Percentiles rank a stretch among this genome's conserved stretches.
Conservation (phyloP, 2,888 invertebrate species). For the Acrocyrtus sp. region DNA sequence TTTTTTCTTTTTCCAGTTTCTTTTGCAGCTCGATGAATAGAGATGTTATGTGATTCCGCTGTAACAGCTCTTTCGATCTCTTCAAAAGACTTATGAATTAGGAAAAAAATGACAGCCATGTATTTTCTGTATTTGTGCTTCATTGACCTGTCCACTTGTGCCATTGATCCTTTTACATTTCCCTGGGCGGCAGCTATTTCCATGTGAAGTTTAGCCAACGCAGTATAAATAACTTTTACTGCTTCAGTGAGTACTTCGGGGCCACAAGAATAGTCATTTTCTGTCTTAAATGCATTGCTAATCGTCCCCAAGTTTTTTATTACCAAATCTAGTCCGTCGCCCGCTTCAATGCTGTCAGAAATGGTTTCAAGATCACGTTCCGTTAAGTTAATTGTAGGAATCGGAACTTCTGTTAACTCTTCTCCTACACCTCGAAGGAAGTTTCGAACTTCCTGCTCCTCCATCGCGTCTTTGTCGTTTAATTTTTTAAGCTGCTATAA, state of each 20-base stretch:
- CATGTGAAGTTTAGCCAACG: conserved; percentile 22
- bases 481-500: too few species aligned
- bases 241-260: conserved; percentile 20
- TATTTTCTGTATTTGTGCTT: conserved; percentile 31
- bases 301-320: conserved; percentile 28
- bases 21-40: conserved; percentile 8
- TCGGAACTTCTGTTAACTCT: conserved; percentile 18
- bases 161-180: conserved; percentile 23
- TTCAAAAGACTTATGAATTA: conserved; percentile 51
- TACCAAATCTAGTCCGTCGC: conserved; percentile 31
- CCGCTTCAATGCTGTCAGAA: conserved; percentile 30
- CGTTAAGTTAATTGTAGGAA: conserved; percentile 27
- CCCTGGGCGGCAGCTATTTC: conserved; percentile 24
- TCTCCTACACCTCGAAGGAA: conserved; percentile 40
- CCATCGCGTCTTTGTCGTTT: conserved; percentile 21
- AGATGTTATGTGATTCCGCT: conserved; percentile 30
- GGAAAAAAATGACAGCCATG: conserved; percentile 46
- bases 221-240: conserved; percentile 30
- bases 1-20: conserved; percentile 3
- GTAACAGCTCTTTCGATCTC: conserved; percentile 50
- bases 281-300: conserved; percentile 38
- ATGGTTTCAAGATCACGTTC: conserved; percentile 16
- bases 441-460: conserved; percentile 37
- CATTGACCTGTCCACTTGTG: conserved; percentile 13
- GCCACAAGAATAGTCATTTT: conserved; percentile 22